Conservation (phyloP, 2,113 vertebrate genomes). For the Okapia johnstoni region DNA sequence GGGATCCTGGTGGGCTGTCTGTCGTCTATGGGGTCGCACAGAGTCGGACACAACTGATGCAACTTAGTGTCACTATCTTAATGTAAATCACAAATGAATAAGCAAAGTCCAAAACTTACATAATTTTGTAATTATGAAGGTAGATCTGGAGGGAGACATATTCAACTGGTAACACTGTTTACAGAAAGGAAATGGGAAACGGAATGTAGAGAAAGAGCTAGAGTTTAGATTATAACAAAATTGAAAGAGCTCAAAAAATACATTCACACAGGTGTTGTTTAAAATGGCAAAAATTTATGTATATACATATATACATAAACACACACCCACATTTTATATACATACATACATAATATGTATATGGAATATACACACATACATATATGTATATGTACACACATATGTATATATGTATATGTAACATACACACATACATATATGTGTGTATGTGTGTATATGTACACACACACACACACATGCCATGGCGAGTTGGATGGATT, state of each 20-base stretch:
- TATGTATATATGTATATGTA: not conserved
- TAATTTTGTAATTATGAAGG: not conserved
- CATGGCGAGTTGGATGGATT: not conserved
- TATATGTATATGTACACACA: not conserved
- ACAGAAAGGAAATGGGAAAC: not conserved
- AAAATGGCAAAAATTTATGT: not conserved
- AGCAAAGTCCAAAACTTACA: not conserved
- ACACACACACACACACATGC: not conserved
- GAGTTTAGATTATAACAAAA: not conserved
- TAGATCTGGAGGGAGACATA: not conserved
- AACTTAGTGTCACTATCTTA: not conserved
- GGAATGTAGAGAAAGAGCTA: not conserved
- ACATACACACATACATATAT: fast-evolving
- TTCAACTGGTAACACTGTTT: not conserved
- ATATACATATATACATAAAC: not conserved
- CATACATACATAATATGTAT: too few species aligned
- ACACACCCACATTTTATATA: not conserved
- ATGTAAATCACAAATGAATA: not conserved
- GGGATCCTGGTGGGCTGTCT: not conserved
- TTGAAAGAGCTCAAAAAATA: not conserved
- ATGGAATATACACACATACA: too few species aligned
- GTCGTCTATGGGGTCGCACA: fast-evolving
- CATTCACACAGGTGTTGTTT: not conserved
- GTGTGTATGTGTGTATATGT: not conserved
- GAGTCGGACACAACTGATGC: fast-evolving